Conservation (phyloP, 2,888 invertebrate species). For the Linyphia triangularis region DNA sequence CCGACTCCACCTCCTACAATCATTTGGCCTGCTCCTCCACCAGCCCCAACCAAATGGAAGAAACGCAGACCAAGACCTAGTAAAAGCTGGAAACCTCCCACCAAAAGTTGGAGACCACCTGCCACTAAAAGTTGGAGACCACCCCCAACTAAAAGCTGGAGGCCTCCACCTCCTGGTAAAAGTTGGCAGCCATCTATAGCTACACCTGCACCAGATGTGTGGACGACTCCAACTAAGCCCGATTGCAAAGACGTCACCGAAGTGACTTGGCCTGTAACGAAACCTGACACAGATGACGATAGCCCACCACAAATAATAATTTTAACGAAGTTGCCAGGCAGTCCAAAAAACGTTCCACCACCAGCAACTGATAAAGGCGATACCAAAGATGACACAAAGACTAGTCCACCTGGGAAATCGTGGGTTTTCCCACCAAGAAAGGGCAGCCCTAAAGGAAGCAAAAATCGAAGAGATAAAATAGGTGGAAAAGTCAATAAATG, state of each 20-base stretch:
- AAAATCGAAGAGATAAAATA: constrained; percentile 54
- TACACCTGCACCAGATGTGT: constrained; percentile 57
- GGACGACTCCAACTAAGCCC: constrained; percentile 50
- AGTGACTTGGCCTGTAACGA: constrained; percentile 5
- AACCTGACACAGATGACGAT: constrained; percentile 32
- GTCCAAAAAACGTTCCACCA: background rate
- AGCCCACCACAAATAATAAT: constrained; percentile 60
- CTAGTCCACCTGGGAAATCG: constrained; percentile 8
- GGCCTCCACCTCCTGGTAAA: constrained; percentile 26
- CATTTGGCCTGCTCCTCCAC: constrained; percentile 43
- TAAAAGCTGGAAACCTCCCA: constrained; percentile 63
- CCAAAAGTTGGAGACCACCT: constrained; percentile 54
- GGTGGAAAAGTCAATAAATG: background rate
- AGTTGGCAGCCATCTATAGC: constrained; percentile 62
- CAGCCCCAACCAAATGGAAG: constrained; percentile 50
- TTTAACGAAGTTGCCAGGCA: constrained; percentile 50
- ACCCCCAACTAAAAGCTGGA: constrained; percentile 50
- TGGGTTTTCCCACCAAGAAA: constrained; percentile 59
- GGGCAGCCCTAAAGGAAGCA: constrained; percentile 27
- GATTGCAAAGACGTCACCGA: constrained; percentile 60
- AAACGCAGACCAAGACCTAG: constrained; percentile 18
- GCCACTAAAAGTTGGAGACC: constrained; percentile 60
- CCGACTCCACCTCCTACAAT: constrained; percentile 6
- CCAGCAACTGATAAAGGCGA: constrained; percentile 3
- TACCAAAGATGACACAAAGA: constrained; percentile 27